These are phyloP conservation scores for Clunio marinus DNA, from an alignment of 2,888 invertebrate species.

Conservation along the genomic window DNA sequence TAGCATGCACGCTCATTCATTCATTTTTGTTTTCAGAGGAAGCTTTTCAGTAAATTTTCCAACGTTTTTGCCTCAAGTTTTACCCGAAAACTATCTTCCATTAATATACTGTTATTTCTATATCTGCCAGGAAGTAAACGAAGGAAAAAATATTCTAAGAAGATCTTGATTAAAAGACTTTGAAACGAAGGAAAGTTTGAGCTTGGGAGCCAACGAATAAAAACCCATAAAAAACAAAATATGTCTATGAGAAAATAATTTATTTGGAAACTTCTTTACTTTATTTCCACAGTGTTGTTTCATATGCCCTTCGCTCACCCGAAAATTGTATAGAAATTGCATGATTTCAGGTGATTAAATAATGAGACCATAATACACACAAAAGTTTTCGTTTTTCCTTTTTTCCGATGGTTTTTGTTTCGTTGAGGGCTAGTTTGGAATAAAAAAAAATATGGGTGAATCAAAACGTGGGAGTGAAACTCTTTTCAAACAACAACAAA, in stretches of 20 bases:
- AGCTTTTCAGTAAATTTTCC: not conserved
- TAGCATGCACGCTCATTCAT: not conserved
- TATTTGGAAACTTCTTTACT: slow-evolving; percentile 30
- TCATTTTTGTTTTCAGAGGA: not conserved
- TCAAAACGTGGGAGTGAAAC: no score
- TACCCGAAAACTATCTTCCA: not conserved
- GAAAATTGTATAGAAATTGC: slow-evolving; percentile 8
- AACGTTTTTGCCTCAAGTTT: not conserved
- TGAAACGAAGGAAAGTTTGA: not conserved
- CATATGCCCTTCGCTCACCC: not conserved
- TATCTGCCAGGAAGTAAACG: not conserved
- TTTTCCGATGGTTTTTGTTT: no score
- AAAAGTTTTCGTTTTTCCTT: no score
- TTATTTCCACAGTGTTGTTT: not conserved
- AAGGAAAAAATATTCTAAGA: not conserved
- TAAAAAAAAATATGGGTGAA: no score
- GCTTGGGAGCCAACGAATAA: slow-evolving; percentile 9
- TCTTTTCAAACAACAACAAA: no score
- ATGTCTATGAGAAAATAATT: slow-evolving; percentile 32
- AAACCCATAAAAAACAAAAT: slow-evolving; percentile 29
- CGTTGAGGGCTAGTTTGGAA: no score
- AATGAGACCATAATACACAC: slow-evolving; percentile 23
- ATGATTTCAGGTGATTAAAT: slow-evolving; percentile 34
- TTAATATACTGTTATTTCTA: not conserved
- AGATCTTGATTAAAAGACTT: slow-evolving; percentile 7